Base-by-base conservation (phyloP, 2,888 invertebrate genomes). In the Diadegma fenestrale region DNA sequence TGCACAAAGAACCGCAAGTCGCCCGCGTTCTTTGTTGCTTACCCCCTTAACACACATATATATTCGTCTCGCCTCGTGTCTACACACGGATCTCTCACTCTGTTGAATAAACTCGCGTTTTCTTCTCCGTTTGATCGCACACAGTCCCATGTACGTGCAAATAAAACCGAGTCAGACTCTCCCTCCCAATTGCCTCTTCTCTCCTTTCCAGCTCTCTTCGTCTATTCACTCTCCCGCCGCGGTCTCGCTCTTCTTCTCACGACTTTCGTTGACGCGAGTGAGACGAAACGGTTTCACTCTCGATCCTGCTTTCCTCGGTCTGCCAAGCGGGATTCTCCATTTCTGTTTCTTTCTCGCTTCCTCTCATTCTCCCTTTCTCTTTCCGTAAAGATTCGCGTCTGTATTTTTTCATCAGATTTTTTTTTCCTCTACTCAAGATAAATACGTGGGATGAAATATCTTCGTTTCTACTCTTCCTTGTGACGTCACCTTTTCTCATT, bases 51-150 rank as follows among this genome's bases (percentile, higher is more conserved):
- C 26, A 30, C 43, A 61, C 19, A 19, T 54, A 61, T 73, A 72
- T 17, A 26, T 63, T 45, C 37, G 73, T 73, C 77, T 77, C 73
- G 78, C 63, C 30, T 45, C 33, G 43, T 45, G 80, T 75, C 80
- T 71, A 41, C 69, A 10, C 33, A 69, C 48, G 71, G 54, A 58
- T 64, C 82, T 82, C 82, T 82, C 85, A 48, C 79, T 85, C 82
- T 66, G 85, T 82, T 82, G 80, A 85, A 80, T 82, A 85, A 85
- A 82, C 85, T 80, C 75, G 79, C 77, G 82, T 79, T 75, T 66
- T 84, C 83, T 63, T 66, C 82, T 71, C 82, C 78, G 69, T 66
- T 77, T 43, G 41, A 58, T 19, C 66, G 37, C 69, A 41, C 61
- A 76, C 54, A 30, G 19, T 14, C 26, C 51, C 43, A 63, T 30